A percentile compares a stretch with the other conserved stretches of the same genome.
Conservation (phyloP, 2,113 vertebrate species). For the Condylura cristata region DNA sequence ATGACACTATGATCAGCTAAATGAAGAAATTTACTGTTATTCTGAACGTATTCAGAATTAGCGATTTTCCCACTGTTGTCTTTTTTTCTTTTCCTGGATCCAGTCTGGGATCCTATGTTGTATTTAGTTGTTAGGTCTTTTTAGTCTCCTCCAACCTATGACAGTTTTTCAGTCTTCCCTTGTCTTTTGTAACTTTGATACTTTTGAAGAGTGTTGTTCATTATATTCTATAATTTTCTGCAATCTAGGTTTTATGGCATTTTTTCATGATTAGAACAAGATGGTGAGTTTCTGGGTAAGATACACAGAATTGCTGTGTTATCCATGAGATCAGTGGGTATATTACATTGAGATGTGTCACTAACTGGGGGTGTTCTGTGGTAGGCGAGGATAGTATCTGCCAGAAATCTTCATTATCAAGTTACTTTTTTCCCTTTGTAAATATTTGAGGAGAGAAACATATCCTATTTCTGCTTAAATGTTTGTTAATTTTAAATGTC, state of each 20-base stretch:
- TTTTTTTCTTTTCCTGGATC: neutral
- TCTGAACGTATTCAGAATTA: neutral
- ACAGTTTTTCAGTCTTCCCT: neutral
- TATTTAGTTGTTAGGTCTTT: neutral
- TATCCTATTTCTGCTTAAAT: constrained; percentile 5
- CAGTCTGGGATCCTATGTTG: neutral
- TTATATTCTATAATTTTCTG: neutral
- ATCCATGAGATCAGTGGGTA: neutral
- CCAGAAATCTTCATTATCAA: neutral
- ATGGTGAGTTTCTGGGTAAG: neutral
- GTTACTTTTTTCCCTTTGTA: neutral
- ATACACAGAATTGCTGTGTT: neutral
- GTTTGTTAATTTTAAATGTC: neutral
- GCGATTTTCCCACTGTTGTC: neutral
- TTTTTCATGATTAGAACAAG: neutral
- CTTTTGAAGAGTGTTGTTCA: neutral
- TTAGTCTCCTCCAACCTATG: neutral
- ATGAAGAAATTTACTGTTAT: neutral
- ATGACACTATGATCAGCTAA: neutral
- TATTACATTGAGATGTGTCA: neutral
- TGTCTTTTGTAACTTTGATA: neutral
- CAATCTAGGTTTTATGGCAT: neutral
- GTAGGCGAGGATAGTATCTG: neutral
- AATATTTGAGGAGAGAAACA: neutral
- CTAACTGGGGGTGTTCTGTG: neutral